Percentiles rank a stretch among this genome's conserved stretches.
phyloP scores from a whole-genome alignment of 2,113 vertebrate genomes.

The Sialia sialis region DNA sequence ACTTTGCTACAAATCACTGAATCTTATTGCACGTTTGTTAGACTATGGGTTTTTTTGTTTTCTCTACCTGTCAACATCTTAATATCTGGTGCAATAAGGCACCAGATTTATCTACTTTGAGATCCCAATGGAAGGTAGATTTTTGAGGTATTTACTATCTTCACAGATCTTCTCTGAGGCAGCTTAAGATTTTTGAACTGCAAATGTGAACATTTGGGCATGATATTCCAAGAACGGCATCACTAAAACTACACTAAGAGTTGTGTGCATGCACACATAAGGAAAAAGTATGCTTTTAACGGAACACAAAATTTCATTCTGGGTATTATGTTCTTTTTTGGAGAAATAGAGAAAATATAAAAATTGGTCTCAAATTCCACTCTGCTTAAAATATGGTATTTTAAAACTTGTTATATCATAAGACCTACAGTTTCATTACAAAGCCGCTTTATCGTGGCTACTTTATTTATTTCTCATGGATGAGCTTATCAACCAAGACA shows the following conservation, averaged over 20 bases:
- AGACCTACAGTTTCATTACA: not conserved
- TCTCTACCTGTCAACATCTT: not conserved
- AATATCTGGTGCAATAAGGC: not conserved
- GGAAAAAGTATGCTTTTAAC: not conserved
- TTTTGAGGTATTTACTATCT: not conserved
- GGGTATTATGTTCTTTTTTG: not conserved
- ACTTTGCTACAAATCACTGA: not conserved
- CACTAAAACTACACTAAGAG: not conserved
- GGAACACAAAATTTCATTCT: not conserved
- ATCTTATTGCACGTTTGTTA: not conserved
- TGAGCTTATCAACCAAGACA: not conserved
- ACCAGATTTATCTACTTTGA: not conserved
- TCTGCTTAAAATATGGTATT: not conserved
- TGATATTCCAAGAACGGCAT: not conserved
- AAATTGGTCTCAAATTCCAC: not conserved
- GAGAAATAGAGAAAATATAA: not conserved
- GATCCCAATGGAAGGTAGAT: not conserved
- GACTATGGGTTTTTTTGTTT: rapidly evolving
- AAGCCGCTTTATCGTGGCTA: not conserved
- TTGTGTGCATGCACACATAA: not conserved
- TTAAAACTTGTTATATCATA: not conserved
- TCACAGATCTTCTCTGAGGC: not conserved
- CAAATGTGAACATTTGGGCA: not conserved
- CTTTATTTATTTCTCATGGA: not conserved
- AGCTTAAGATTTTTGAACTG: not conserved